Evolutionary conservation across 2,113 vertebrate species (phyloP).

Genomic region (Gobio gobio): DNA sequence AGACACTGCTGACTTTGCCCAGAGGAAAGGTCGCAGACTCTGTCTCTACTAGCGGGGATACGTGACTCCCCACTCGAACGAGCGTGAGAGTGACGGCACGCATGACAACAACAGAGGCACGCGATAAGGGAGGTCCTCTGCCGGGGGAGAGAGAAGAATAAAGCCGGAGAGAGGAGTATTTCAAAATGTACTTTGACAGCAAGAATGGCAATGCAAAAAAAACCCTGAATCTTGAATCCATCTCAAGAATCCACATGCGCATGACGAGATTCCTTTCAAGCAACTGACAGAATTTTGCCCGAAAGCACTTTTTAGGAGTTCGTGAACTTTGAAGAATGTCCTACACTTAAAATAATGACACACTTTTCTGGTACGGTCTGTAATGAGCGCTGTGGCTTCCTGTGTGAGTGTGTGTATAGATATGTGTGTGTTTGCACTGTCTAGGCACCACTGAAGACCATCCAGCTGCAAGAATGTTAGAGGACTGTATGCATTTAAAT

Average conservation of each 20-base stretch:
- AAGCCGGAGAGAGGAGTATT: neutral
- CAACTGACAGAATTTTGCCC: neutral
- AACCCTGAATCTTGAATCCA: neutral
- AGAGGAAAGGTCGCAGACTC: constrained; percentile 36
- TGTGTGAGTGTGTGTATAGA: constrained; percentile 34
- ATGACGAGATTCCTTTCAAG: neutral
- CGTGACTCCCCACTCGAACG: constrained; percentile 49
- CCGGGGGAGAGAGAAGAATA: neutral
- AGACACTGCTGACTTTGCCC: neutral
- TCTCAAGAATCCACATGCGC: neutral
- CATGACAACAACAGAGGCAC: constrained; percentile 42
- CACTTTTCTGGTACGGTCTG: constrained; percentile 37
- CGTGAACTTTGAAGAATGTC: constrained; percentile 32
- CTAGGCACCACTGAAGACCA: constrained; percentile 36
- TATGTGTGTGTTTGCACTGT: constrained; percentile 7
- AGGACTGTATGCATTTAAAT: constrained; percentile 46
- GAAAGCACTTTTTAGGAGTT: constrained; percentile 16
- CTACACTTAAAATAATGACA: constrained; percentile 45
- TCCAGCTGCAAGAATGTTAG: constrained; percentile 31
- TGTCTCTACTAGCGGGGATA: constrained; percentile 32
- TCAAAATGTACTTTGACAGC: constrained; percentile 44
- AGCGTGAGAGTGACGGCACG: constrained; percentile 26
- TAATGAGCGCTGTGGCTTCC: constrained; percentile 42
- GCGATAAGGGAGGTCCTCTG: constrained; percentile 44
- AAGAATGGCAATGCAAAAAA: constrained; percentile 3